Evolutionary conservation across 2,888 invertebrate species (phyloP).

Genomic region (Brachylomia viminalis): DNA sequence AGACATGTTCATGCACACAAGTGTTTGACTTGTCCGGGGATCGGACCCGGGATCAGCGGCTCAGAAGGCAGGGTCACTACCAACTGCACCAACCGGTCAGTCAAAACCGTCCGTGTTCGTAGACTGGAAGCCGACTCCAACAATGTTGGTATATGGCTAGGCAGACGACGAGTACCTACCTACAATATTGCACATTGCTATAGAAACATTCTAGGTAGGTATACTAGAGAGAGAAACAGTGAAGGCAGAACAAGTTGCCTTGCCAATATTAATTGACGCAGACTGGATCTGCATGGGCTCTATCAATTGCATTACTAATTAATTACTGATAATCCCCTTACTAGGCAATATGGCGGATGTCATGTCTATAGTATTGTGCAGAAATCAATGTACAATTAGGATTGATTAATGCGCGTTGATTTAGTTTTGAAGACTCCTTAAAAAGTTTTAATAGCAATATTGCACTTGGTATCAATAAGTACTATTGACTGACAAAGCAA

Average conservation of each 20-base stretch:
- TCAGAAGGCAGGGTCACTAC: too few species aligned
- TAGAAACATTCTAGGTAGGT: neutral
- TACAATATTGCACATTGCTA: neutral
- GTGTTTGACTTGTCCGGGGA: too few species aligned
- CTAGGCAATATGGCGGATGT: neutral
- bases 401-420: neutral
- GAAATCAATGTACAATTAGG: too few species aligned
- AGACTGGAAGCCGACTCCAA: neutral
- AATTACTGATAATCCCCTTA: neutral
- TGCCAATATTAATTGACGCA: neutral
- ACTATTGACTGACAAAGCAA: neutral
- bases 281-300: neutral
- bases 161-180: neutral
- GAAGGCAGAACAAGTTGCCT: neutral
- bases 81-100: too few species aligned
- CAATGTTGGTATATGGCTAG: too few species aligned
- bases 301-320: slow-evolving; percentile 7
- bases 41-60: too few species aligned
- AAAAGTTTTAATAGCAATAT: neutral
- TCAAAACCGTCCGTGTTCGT: too few species aligned
- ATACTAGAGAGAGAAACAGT: neutral
- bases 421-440: neutral
- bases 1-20: too few species aligned
- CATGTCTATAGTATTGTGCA: neutral
- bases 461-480: neutral